Base-by-base conservation (phyloP, 2,797 vertebrate genomes). In the Triplophysa bombifrons region DNA sequence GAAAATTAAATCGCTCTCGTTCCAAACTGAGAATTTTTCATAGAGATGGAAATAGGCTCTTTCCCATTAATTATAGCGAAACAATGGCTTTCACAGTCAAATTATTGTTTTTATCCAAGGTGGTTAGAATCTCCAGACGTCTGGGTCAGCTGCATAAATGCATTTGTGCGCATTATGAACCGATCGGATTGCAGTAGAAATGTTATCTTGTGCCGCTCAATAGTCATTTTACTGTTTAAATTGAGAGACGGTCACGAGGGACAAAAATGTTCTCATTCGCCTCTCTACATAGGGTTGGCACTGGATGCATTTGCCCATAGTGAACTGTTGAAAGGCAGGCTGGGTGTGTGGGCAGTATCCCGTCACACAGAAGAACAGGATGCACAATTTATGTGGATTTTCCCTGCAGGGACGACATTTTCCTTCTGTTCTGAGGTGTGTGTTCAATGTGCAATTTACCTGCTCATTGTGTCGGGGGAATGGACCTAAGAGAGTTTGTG, bases 1-100 rank as follows among this genome's bases (percentile, higher is more conserved):
- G 70, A 74, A 77, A 82, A 82, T 85, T n/a, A 80, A 84, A 84
- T 75, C 53, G 30, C 51, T 72, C 17, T 76, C 17, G 22, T 61
- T 75, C 14, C 68, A 56, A 60, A 34, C 55, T 61, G 38, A 50
- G 46, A 30, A 30, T 4, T 30, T 30, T 30, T 41, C 60, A 30
- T 30, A 30, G 30, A 30, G 51, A 71, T 58, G 48, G 46, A 72
- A 38, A 46, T 66, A 27, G 34, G 5, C 50, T 38, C 76, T 38
- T 70, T 25, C 25, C 53, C 69, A 76, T 80, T 77, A 77, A 80
- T 80, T 74, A 71, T 58, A 74, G 51, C 72, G 20, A 38, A 82
- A 78, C 50, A 61, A 64, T 65, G 41, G 56, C 41, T 78, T 78
- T 64, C 56, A 46, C 2, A 63, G 74, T 77, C n/a, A 60, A 84